Conservation (phyloP, 2,888 invertebrate genomes). For the Zaprionus bogoriensis region DNA sequence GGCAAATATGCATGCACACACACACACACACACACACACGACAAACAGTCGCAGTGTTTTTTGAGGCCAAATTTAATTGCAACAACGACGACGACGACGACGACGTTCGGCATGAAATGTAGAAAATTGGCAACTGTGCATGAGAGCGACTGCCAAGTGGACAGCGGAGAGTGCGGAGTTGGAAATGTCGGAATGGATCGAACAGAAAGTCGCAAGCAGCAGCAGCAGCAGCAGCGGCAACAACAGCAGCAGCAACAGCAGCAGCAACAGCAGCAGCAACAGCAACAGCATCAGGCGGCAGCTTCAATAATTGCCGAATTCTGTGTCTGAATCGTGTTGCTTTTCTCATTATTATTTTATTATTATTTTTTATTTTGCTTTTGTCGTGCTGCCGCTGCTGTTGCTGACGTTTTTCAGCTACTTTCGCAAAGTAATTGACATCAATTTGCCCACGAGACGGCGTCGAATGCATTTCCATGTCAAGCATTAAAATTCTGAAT, state of each 20-base stretch:
- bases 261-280: neutral
- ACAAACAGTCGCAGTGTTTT: constrained; percentile 37
- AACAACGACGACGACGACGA: constrained; percentile 45
- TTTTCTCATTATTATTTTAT: constrained; percentile 50
- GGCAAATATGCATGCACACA: constrained; percentile 10
- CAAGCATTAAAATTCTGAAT: constrained; percentile 18
- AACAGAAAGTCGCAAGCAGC: constrained; percentile 48
- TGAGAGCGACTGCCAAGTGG: constrained; percentile 37
- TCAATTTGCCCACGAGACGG: constrained; percentile 40
- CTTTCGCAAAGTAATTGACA: constrained; percentile 69
- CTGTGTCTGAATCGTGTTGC: constrained; percentile 33
- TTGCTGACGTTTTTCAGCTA: constrained; percentile 24
- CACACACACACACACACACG: constrained; percentile 17
- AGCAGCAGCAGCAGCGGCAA: constrained; percentile 3
- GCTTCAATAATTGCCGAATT: constrained; percentile 46
- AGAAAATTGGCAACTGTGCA: constrained; percentile 60
- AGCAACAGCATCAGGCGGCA: constrained; percentile 22
- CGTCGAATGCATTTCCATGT: constrained; percentile 41
- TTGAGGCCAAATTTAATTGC: constrained; percentile 76
- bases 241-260: constrained; percentile 15
- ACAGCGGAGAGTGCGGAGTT: constrained; percentile 15
- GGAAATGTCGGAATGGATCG: constrained; percentile 36
- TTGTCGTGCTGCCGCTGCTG: neutral
- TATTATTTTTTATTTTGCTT: constrained; percentile 13
- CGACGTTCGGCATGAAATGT: constrained; percentile 52